phyloP scores from a whole-genome alignment of 2,888 invertebrate genomes.

The Oligia strigilis region DNA sequence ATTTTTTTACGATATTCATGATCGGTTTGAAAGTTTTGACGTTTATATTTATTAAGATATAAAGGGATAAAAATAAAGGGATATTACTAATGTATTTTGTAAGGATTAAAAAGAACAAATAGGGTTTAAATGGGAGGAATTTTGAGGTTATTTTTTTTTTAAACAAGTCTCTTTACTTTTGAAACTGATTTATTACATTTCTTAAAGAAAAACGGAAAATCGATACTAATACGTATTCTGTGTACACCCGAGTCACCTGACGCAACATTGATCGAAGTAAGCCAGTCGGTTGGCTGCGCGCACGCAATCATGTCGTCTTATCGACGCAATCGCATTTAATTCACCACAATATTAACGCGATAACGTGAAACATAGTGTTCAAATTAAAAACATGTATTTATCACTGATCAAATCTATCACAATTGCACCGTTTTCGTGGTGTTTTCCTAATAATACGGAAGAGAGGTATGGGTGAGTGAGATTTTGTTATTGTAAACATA shows the following conservation, averaged over 20 bases:
- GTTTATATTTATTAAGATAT: neutral
- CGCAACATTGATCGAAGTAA: conserved; percentile 15
- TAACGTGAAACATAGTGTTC: conserved; percentile 35
- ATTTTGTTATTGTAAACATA: conserved; percentile 1
- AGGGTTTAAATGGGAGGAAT: neutral
- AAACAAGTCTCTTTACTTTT: too few species aligned
- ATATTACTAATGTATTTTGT: neutral
- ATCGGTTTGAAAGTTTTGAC: neutral
- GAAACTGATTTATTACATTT: neutral
- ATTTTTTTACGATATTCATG: neutral
- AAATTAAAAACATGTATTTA: conserved; percentile 66
- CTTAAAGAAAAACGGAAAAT: neutral
- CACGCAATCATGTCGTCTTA: conserved; percentile 56
- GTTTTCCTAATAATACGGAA: conserved; percentile 77
- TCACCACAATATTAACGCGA: conserved; percentile 23
- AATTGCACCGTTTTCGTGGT: conserved; percentile 84
- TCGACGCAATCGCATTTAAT: conserved; percentile 43
- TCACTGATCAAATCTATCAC: conserved; percentile 68
- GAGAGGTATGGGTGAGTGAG: conserved; percentile 70
- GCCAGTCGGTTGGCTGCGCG: conserved; percentile 58
- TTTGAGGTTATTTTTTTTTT: neutral
- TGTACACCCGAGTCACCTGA: conserved; percentile 40
- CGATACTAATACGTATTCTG: neutral
- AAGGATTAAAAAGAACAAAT: neutral
- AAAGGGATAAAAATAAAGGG: neutral